These are phyloP conservation scores for Diuraphis noxia DNA, from an alignment of 1,140 invertebrate species.

Conservation along the genomic window DNA sequence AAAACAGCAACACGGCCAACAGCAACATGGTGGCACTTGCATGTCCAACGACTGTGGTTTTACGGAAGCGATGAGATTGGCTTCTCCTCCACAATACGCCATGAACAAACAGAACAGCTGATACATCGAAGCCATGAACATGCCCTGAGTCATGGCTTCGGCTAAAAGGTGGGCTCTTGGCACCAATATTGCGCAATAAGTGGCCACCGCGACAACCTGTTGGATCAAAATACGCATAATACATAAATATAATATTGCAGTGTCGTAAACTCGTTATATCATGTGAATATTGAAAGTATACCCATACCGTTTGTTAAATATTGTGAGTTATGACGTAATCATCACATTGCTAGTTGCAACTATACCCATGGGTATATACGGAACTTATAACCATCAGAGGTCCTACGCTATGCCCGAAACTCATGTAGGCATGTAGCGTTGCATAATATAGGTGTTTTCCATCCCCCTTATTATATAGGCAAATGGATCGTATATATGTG, in stretches of 20 bases:
- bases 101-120: conserved; percentile 67
- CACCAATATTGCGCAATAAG: conserved; percentile 65
- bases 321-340: neutral
- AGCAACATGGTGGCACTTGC: conserved; percentile 67
- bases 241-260: neutral
- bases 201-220: conserved; percentile 65
- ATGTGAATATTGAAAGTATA: neutral
- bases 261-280: neutral
- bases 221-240: neutral
- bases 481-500: neutral
- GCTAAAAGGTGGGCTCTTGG: conserved; percentile 66
- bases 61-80: conserved; percentile 64
- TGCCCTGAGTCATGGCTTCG: conserved; percentile 67
- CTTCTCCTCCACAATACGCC: conserved; percentile 66
- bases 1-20: conserved; percentile 66
- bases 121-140: conserved; percentile 68
- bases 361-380: too few species aligned
- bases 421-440: neutral
- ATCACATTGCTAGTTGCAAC: neutral
- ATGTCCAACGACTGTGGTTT: conserved; percentile 63
- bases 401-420: neutral
- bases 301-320: neutral
- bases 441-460: neutral
- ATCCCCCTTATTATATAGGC: neutral
- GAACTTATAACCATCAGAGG: neutral